Conservation (phyloP, 2,797 vertebrate species). For the Helarctos malayanus region DNA sequence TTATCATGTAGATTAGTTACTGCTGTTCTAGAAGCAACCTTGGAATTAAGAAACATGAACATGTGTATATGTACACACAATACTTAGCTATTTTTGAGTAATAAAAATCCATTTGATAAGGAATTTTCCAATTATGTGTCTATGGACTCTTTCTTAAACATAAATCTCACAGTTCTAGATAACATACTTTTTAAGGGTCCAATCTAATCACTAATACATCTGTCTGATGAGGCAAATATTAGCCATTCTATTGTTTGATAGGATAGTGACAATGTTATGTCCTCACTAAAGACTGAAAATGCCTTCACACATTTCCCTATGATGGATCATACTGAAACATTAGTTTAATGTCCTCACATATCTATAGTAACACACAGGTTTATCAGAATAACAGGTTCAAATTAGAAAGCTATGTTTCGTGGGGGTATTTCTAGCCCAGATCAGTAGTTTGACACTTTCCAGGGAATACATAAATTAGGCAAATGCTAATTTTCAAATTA, state of each 20-base stretch:
- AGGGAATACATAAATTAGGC: slow-evolving; percentile 55
- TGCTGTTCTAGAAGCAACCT: slow-evolving; percentile 53
- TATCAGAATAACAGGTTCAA: slow-evolving; percentile 75
- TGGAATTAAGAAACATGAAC: neutral
- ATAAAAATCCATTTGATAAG: slow-evolving; percentile 61
- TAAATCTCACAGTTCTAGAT: slow-evolving; percentile 67
- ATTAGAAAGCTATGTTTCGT: slow-evolving; percentile 71
- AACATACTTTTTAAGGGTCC: slow-evolving; percentile 69
- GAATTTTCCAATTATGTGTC: slow-evolving; percentile 2
- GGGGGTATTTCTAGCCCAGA: slow-evolving; percentile 53
- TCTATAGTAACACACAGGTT: slow-evolving; percentile 70
- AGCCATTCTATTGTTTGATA: slow-evolving; percentile 71
- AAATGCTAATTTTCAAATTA: slow-evolving; percentile 74
- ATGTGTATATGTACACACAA: neutral
- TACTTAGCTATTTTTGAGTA: slow-evolving; percentile 49
- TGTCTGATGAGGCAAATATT: slow-evolving; percentile 71
- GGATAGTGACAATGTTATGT: slow-evolving; percentile 52
- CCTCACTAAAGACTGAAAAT: slow-evolving; percentile 65
- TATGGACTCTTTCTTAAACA: slow-evolving; percentile 63
- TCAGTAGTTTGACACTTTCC: slow-evolving; percentile 58
- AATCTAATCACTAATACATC: slow-evolving; percentile 74
- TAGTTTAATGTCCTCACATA: slow-evolving; percentile 67
- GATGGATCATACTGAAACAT: slow-evolving; percentile 64
- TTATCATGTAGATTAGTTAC: slow-evolving; percentile 52
- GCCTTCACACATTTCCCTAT: slow-evolving; percentile 67